A percentile compares a stretch with the other conserved stretches of the same genome.
phyloP scores from a whole-genome alignment of 2,888 invertebrate species.

The Drosophila fulvimacula region DNA sequence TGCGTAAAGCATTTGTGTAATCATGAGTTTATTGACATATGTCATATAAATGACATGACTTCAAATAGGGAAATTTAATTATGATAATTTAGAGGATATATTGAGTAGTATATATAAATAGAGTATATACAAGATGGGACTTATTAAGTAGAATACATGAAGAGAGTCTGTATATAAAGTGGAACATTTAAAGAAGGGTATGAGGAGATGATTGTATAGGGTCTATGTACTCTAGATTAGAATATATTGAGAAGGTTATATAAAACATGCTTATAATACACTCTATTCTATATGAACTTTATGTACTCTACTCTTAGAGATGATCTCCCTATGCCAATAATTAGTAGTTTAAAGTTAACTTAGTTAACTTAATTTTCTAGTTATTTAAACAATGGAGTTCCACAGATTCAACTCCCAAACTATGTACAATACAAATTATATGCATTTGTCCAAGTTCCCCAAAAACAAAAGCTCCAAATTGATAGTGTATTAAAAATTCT shows the following conservation, averaged over 20 bases:
- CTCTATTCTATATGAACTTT: too few species aligned
- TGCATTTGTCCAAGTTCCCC: not conserved
- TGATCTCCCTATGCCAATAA: too few species aligned
- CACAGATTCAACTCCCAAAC: not conserved
- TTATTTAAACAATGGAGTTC: not conserved
- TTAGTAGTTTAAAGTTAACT: too few species aligned
- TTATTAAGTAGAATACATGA: not conserved
- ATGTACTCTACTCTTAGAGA: too few species aligned
- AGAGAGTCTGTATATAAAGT: not conserved
- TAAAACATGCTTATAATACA: too few species aligned
- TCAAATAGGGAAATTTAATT: not conserved
- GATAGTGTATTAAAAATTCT: slow-evolving; percentile 38
- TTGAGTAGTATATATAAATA: not conserved
- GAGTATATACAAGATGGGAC: not conserved
- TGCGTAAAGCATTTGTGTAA: not conserved
- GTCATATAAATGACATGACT: not conserved
- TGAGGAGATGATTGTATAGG: not conserved
- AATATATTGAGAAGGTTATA: too few species aligned
- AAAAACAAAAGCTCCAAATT: not conserved
- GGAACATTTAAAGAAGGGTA: not conserved
- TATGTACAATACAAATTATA: not conserved
- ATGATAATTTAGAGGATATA: not conserved
- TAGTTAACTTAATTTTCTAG: too few species aligned
- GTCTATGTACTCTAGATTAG: not conserved
- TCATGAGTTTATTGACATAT: not conserved